Evolutionary conservation across 2,888 invertebrate species (phyloP).

Genomic region (Andrena trimmerana): DNA sequence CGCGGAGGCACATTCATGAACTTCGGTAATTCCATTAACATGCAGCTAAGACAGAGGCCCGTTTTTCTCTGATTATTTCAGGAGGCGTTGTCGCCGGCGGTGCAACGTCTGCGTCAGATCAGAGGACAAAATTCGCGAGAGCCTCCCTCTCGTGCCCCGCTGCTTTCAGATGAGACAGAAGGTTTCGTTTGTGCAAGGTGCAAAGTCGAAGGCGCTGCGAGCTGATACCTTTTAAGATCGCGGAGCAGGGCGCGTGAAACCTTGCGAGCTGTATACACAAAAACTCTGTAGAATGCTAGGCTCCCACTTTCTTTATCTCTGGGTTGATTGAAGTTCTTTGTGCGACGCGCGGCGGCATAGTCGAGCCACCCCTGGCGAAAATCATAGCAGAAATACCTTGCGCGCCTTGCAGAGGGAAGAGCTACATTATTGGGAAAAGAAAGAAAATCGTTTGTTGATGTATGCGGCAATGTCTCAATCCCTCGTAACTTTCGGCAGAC

Average conservation of each 20-base stretch:
- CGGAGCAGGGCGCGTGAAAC: not conserved
- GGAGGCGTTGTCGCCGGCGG: not conserved
- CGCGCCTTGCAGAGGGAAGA: not conserved
- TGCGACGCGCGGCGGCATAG: too few relatives aligned
- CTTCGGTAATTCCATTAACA: slow-evolving; percentile 38
- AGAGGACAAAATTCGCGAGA: not conserved
- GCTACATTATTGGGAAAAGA: not conserved
- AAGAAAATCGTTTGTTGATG: not conserved
- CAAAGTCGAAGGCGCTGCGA: not conserved
- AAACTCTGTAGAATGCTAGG: not conserved
- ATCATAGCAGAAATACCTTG: too few relatives aligned
- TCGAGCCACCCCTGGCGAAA: too few relatives aligned
- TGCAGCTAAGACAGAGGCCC: slow-evolving; percentile 1
- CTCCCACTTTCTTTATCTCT: too few relatives aligned
- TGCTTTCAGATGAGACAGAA: not conserved
- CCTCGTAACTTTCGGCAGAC: not conserved
- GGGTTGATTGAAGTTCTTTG: too few relatives aligned
- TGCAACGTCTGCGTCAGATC: not conserved
- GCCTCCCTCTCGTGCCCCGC: not conserved
- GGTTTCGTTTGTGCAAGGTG: not conserved
- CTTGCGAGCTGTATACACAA: not conserved
- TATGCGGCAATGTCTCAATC: not conserved
- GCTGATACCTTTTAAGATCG: not conserved
- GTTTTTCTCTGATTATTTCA: slow-evolving; percentile 9
- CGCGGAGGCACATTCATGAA: not conserved